Evolutionary conservation across 37 sponge, comb jelly and placozoan species (phyloP).

Genomic region (Ephydatia muelleri): DNA sequence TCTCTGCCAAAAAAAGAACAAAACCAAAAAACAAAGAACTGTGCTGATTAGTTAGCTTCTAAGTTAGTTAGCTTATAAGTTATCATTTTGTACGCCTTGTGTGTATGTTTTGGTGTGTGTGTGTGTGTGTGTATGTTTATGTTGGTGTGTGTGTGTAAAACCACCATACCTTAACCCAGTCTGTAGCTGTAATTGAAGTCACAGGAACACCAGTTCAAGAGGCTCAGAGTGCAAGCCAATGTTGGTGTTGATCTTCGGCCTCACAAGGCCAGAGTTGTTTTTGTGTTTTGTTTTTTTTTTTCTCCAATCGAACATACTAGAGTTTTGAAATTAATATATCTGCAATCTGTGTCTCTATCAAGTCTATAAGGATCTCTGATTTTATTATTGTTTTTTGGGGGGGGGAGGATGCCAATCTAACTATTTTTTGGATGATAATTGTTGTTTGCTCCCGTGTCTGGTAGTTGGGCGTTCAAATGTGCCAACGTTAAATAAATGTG

Average conservation of each 20-base stretch:
- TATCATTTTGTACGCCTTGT: not conserved
- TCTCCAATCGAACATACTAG: not conserved
- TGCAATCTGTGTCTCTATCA: not conserved
- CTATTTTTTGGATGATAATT: too few species aligned
- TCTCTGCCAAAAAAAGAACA: too few species aligned
- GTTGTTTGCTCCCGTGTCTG: too few species aligned
- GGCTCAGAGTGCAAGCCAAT: not conserved
- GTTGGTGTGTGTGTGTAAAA: not conserved
- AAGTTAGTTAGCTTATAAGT: not conserved
- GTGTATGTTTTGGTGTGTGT: too few species aligned
- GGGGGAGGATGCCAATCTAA: not conserved
- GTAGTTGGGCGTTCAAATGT: too few species aligned
- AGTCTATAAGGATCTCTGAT: not conserved
- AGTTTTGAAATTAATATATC: not conserved
- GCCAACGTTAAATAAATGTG: too few species aligned
- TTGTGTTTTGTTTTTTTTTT: not conserved
- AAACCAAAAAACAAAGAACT: too few species aligned
- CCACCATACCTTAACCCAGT: not conserved
- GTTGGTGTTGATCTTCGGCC: not conserved
- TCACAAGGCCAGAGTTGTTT: not conserved
- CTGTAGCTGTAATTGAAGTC: not conserved
- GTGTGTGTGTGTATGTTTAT: too few species aligned
- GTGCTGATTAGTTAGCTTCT: not conserved
- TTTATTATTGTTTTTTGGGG: not conserved
- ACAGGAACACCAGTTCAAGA: not conserved